Evolutionary conservation across 1,140 invertebrate species (phyloP), one percentile per base, ranked within the genome.

Genomic region (Drosophila takahashii): DNA sequence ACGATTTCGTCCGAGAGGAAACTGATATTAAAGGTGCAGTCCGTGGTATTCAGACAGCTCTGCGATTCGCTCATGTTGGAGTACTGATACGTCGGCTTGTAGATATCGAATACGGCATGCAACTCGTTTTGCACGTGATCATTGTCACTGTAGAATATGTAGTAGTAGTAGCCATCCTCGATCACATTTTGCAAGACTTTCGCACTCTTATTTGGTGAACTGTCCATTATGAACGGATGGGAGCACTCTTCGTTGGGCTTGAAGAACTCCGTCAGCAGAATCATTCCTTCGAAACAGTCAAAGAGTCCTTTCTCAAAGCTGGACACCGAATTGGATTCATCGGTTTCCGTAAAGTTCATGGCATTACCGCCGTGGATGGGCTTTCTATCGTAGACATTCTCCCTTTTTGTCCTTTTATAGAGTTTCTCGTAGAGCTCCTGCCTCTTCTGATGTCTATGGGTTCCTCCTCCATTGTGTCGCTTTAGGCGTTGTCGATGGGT

Each of bases 141-240:
- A 93, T 97, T 96, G 87, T 97, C 96, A 79, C 96, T 96, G 81
- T 96, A 97, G 93, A 97, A 97, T 70, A 97, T 96, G 87, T 96
- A 97, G 92, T 97, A 97, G 91, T 97, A 97, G 91, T 97, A 97
- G 8, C 96, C 96, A 92, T 96, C 95, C 41, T 94, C 93, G 27
- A 93, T 91, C 11, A 97, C 95, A 72, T 96, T 93, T 84, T 97
- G 96, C 51, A 93, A 93, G 9, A 94, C 94, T 60, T 94, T 91
- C 81, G 96, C 94, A 86, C 95, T 94, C 50, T 94, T 94, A 29
- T 92, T 93, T 11, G 93, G 93, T 26, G 93, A 94, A 9, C 42
- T 22, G 53, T 96, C 94, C 77, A 96, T 93, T 77, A 95, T 95
- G 77, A 94, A 94, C 11, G 95, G 94, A 92, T 94, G 94, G 9